Percentiles rank a stretch among this genome's conserved stretches.
Evolutionary conservation across 1,140 invertebrate genomes (phyloP).

Genomic region (Mylabris phalerata): DNA sequence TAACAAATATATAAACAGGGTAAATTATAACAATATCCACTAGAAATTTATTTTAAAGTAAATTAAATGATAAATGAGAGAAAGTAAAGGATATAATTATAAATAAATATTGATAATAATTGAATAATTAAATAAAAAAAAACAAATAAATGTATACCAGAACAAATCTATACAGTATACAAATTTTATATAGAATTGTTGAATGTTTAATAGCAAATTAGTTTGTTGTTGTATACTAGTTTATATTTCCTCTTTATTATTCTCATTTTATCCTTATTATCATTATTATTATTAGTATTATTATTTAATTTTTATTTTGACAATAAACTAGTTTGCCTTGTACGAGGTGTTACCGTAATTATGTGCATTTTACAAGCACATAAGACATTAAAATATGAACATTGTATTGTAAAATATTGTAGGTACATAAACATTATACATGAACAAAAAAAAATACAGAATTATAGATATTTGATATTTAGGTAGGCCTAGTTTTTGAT

Average conservation of each 20-base stretch:
- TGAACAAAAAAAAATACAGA: conserved; percentile 17
- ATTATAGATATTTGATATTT: conserved; percentile 41
- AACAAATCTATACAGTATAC: conserved; percentile 23
- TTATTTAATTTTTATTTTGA: neutral
- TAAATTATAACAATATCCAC: conserved; percentile 33
- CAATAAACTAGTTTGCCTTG: conserved; percentile 18
- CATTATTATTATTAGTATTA: too few relatives aligned
- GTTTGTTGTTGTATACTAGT: conserved; percentile 7
- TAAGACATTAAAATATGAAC: neutral
- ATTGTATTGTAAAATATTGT: conserved; percentile 29
- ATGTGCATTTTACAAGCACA: conserved; percentile 15
- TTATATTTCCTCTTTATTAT: neutral
- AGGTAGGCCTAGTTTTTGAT: conserved; percentile 43
- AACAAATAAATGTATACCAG: conserved; percentile 31
- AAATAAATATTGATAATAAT: too few relatives aligned
- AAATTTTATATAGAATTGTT: conserved; percentile 1
- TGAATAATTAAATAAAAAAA: conserved; percentile 12
- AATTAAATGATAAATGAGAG: too few relatives aligned
- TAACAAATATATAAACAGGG: conserved; percentile 28
- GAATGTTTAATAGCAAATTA: conserved; percentile 7
- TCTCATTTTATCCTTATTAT: neutral
- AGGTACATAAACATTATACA: conserved; percentile 27
- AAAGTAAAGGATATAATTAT: too few relatives aligned
- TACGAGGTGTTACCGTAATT: conserved; percentile 34
- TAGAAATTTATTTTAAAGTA: conserved; percentile 27